Base-by-base conservation (phyloP, 2,888 invertebrate genomes). In the Epinotia bilunana region DNA sequence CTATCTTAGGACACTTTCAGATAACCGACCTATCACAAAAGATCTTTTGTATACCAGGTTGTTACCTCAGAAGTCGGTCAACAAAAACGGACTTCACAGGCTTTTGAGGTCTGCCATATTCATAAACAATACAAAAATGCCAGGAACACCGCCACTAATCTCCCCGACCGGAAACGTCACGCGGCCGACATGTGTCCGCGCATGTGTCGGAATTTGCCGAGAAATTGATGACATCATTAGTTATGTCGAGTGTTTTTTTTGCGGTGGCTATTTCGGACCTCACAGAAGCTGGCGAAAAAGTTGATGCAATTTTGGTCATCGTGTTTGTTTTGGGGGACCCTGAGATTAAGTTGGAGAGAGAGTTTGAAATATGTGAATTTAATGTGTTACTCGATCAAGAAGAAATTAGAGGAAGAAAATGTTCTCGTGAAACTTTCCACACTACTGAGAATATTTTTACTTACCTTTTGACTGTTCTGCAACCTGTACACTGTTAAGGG, bases 181-280 rank as follows among this genome's bases (percentile, higher is more conserved):
- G 88, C 89, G 86, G 90, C 90, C 89, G 88, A 90, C 91, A 91
- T 89, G 87, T 91, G 91, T 88, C 88, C 77, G 82, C 86, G 87
- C 90, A 89, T 90, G 90, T 90, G 90, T 88, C 82, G 84, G 88
- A 87, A 89, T 88, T 84, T 83, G 87, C 84, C 85, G 84, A 84
- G 87, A 87, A 87, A 88, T 88, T 90, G 91, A 91, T 90, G 92
- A 90, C 90, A 88, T 90, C 92, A 92, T 93, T 90, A 92, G 87
- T 90, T 89, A 89, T 88, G 83, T 88, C 87, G 84, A 88, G 86
- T 85, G 86, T 74, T 74, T 80, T 80, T 82, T 87, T 84, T 83
- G 78, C 77, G 72, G 67, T 57, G 71, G 72, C 77, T 76, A 81
- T 82, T 81, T 82, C 67, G 83, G 92, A 92, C 93, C 93, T 81